Evolutionary conservation across 2,797 vertebrate genomes (phyloP).

Genomic region (Botia almorhae): DNA sequence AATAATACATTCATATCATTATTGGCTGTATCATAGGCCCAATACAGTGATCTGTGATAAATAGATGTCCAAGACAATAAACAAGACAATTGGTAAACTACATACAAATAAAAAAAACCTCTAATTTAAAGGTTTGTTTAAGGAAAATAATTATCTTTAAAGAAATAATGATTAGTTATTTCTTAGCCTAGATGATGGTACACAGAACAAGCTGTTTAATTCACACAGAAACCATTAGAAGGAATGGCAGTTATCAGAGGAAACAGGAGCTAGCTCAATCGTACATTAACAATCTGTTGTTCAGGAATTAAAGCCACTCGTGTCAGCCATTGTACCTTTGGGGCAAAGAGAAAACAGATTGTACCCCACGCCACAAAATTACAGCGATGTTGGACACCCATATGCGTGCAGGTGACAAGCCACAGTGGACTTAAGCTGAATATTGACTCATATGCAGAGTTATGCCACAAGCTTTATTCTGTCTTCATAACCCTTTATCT

Average conservation of each 20-base stretch:
- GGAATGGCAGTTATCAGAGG: not conserved
- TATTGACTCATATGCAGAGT: constrained; percentile 51
- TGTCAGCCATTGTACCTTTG: constrained; percentile 31
- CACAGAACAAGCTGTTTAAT: not conserved
- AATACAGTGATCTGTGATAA: not conserved
- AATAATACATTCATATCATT: not conserved
- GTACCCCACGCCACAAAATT: constrained; percentile 36
- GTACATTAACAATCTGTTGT: constrained; percentile 20
- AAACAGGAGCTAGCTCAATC: not conserved
- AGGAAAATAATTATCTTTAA: no score
- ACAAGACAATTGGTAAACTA: no score
- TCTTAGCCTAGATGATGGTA: not conserved
- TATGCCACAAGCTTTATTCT: constrained; percentile 45
- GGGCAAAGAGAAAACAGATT: constrained; percentile 49
- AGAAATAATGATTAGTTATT: not conserved
- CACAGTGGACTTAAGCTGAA: constrained; percentile 43
- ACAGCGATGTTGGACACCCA: constrained; percentile 46
- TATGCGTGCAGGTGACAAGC: constrained; percentile 47
- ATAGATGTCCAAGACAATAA: not conserved
- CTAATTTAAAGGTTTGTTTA: not conserved
- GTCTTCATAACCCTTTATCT: constrained; percentile 49
- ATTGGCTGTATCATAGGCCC: not conserved
- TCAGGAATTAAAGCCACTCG: constrained; percentile 36
- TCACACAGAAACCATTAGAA: not conserved
- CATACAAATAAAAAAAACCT: not conserved